A percentile compares a stretch with the other conserved stretches of the same genome.
Evolutionary conservation across 2,113 vertebrate genomes (phyloP).

Genomic region (Eulemur macaco): DNA sequence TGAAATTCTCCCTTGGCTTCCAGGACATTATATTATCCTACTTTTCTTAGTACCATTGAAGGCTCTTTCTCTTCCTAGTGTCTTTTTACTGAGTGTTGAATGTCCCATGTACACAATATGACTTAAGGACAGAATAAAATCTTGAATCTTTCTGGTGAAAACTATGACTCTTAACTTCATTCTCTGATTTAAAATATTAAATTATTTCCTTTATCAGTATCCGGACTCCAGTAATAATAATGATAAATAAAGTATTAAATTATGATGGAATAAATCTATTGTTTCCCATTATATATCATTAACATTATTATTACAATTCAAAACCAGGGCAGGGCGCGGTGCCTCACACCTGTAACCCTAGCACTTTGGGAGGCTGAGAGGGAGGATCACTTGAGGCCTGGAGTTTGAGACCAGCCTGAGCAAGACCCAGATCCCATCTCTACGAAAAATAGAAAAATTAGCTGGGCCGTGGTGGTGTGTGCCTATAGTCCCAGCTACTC

Average conservation of each 20-base stretch:
- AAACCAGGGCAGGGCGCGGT: neutral
- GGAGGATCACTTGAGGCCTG: no score
- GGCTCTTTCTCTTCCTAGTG: neutral
- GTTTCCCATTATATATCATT: neutral
- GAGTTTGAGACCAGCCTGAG: no score
- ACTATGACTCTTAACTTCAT: neutral
- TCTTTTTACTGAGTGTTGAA: neutral
- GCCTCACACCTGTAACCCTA: no score
- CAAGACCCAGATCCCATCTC: no score
- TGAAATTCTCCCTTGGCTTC: neutral
- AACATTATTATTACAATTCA: constrained; percentile 3
- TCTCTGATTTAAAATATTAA: neutral
- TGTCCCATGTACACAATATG: neutral
- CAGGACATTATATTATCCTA: neutral
- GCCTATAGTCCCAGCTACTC: no score
- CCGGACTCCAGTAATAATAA: no score
- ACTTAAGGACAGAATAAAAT: neutral
- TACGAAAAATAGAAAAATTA: no score
- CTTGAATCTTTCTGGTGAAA: neutral
- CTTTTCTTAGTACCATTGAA: constrained; percentile 14
- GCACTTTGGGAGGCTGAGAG: no score
- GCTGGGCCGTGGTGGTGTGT: no score
- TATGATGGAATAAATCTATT: neutral
- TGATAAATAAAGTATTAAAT: neutral
- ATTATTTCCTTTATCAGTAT: neutral